Conservation (phyloP, 2,113 vertebrate genomes). For the Phalacrocorax pelagicus region DNA sequence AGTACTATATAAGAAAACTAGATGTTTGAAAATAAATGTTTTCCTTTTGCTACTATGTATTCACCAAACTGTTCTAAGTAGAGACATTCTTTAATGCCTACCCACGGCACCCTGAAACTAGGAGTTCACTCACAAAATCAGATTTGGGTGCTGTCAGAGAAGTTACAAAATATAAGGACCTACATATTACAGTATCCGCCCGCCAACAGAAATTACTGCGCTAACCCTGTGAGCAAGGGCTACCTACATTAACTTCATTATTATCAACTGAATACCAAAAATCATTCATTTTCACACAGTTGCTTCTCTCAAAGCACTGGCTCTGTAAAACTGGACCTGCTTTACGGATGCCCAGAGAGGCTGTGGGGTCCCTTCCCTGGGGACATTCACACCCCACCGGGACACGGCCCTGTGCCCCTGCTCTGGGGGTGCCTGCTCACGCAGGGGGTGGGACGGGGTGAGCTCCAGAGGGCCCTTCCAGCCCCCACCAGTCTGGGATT, state of each 20-base stretch:
- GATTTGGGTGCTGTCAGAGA: not conserved
- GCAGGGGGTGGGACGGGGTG: no score
- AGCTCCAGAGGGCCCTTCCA: no score
- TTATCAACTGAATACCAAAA: not conserved
- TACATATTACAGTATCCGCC: not conserved
- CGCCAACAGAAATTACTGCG: not conserved
- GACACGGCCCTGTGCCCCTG: no score
- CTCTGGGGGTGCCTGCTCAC: no score
- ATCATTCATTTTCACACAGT: not conserved
- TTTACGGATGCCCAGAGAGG: not conserved
- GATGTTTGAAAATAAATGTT: not conserved
- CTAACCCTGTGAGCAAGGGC: not conserved
- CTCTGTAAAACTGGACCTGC: not conserved
- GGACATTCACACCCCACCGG: no score
- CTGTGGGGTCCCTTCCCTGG: no score
- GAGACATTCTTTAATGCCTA: not conserved
- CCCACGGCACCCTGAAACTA: not conserved
- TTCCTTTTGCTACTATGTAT: not conserved
- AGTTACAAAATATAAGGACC: not conserved
- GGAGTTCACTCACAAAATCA: not conserved
- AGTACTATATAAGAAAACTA: not conserved
- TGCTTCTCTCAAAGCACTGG: not conserved
- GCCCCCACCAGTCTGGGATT: no score
- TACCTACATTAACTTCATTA: not conserved
- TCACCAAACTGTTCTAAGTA: not conserved